A percentile compares a stretch with the other conserved stretches of the same genome.
Conservation (phyloP, 2,113 vertebrate genomes). For the Dryoscopus gambensis region DNA sequence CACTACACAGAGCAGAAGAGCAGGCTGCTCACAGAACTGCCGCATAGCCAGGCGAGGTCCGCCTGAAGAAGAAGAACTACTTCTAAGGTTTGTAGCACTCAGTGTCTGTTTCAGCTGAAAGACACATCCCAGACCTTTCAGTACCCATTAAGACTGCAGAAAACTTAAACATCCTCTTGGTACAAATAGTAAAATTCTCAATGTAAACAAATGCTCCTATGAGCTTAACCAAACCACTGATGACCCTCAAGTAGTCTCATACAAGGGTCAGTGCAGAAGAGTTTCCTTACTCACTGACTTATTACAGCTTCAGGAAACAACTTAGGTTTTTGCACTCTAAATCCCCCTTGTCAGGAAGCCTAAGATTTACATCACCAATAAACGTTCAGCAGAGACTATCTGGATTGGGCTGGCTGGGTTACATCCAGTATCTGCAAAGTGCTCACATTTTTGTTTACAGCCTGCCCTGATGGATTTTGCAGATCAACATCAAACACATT, state of each 20-base stretch:
- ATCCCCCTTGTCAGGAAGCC: background rate
- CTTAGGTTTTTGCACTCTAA: background rate
- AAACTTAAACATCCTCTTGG: conserved; percentile 32
- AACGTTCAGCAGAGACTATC: background rate
- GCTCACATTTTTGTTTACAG: background rate
- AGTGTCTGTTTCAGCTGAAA: background rate
- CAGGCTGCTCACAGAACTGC: conserved; percentile 34
- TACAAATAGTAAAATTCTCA: background rate
- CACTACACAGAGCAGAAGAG: background rate
- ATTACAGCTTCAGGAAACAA: background rate
- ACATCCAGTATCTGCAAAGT: background rate
- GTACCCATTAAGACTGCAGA: background rate
- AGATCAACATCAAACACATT: background rate
- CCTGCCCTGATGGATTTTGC: background rate
- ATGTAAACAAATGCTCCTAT: background rate
- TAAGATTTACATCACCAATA: background rate
- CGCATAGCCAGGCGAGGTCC: background rate
- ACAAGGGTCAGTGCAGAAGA: background rate
- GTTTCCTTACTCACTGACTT: background rate
- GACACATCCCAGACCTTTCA: conserved; percentile 9
- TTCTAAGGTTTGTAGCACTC: background rate
- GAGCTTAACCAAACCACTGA: conserved; percentile 1
- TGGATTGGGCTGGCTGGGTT: background rate
- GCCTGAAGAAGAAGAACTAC: background rate
- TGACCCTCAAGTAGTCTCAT: background rate